Conservation (phyloP, 1,140 invertebrate species). For the Macrotrachela quadricornifera region DNA sequence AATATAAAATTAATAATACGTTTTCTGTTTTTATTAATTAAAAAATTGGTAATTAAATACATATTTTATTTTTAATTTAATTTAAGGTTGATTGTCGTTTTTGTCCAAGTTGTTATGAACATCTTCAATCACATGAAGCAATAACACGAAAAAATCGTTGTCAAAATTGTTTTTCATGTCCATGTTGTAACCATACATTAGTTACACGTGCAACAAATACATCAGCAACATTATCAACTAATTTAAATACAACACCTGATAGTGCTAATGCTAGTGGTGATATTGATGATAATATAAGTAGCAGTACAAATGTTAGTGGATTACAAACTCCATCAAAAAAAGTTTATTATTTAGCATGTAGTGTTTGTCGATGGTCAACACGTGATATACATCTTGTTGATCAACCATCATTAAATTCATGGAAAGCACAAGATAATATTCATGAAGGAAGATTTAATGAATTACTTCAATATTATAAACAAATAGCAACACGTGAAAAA, state of each 20-base stretch:
- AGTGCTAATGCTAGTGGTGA: not conserved
- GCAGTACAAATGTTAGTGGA: conserved; percentile 40
- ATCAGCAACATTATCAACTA: conserved; percentile 21
- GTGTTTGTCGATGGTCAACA: conserved; percentile 84
- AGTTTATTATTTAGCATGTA: conserved; percentile 75
- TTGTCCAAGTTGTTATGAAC: conserved; percentile 76
- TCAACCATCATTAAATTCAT: conserved; percentile 45
- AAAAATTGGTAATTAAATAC: no score
- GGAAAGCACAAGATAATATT: conserved; percentile 63
- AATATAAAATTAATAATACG: no score
- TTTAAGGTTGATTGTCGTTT: conserved; percentile 9
- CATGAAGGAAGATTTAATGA: conserved; percentile 44
- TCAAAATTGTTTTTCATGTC: conserved; percentile 78
- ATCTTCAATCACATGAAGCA: conserved; percentile 76
- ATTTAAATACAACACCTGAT: not conserved
- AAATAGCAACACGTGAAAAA: conserved; percentile 58
- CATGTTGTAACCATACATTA: conserved; percentile 70
- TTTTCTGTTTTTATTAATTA: no score
- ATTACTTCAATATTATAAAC: conserved; percentile 61
- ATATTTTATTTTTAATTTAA: not conserved
- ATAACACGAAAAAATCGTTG: conserved; percentile 76
- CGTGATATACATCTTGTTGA: conserved; percentile 77
- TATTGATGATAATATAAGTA: not conserved
- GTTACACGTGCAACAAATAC: conserved; percentile 56
- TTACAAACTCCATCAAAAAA: conserved; percentile 45